phyloP scores from a whole-genome alignment of 2,113 vertebrate genomes.

The Ceratotherium simum region DNA sequence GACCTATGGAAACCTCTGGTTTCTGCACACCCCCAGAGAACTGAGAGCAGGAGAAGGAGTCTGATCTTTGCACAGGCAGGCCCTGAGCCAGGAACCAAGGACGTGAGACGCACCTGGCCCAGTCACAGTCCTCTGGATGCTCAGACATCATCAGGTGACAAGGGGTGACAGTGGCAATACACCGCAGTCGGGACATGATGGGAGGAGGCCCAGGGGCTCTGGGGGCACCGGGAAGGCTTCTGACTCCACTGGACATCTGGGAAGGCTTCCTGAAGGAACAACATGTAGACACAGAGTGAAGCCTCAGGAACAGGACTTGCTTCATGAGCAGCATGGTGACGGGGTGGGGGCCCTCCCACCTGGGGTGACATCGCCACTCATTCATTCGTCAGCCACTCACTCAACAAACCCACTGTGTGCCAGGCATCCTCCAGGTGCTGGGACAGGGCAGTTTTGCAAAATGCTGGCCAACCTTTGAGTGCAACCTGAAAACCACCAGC shows the following conservation, averaged over 20 bases:
- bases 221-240: not conserved
- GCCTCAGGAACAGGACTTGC: no score
- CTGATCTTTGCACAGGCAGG: no score
- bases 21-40: not conserved
- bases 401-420: no score
- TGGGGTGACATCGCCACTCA: not conserved
- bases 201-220: not conserved
- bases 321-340: not conserved
- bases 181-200: fast-evolving
- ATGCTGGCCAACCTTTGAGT: not conserved
- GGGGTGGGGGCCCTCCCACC: not conserved
- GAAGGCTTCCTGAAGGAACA: not conserved
- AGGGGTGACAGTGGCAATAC: not conserved
- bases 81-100: not conserved
- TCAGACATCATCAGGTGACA: not conserved
- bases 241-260: not conserved
- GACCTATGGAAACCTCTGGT: not conserved
- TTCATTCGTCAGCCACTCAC: no score
- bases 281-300: not conserved
- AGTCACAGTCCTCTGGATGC: not conserved
- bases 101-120: fast-evolving
- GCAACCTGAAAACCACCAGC: not conserved
- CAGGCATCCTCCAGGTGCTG: no score
- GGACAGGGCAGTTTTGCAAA: not conserved
- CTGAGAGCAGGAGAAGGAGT: not conserved